phyloP scores from a whole-genome alignment of 2,113 vertebrate species.

The Chloroceryle aenea region DNA sequence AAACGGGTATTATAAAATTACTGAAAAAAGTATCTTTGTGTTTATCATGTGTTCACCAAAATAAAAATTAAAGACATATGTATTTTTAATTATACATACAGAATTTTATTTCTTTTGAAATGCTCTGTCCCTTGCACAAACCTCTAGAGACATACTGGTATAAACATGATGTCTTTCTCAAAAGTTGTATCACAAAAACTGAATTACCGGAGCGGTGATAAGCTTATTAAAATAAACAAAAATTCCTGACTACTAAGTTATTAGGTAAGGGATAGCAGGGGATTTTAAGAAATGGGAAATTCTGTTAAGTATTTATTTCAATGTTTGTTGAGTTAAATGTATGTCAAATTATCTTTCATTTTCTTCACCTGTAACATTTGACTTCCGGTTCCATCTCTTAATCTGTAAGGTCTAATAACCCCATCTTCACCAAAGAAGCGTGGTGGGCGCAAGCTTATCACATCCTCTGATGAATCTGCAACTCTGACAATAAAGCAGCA shows the following conservation, averaged over 20 bases:
- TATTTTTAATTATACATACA: not conserved
- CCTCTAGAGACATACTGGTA: not conserved
- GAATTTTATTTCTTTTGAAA: slow-evolving; percentile 39
- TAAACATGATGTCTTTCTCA: slow-evolving; percentile 39
- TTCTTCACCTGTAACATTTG: slow-evolving; percentile 94
- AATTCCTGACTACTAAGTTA: not conserved
- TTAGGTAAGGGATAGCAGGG: not conserved
- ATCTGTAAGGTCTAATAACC: slow-evolving; percentile 93
- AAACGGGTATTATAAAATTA: not conserved
- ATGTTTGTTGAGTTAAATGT: not conserved
- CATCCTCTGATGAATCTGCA: slow-evolving; percentile 89
- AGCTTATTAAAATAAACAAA: not conserved
- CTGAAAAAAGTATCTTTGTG: not conserved
- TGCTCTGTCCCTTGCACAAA: not conserved
- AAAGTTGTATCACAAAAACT: slow-evolving; percentile 56
- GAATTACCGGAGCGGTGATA: slow-evolving; percentile 25
- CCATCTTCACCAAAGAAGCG: slow-evolving; percentile 95
- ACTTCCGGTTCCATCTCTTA: slow-evolving; percentile 91
- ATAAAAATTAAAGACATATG: not conserved
- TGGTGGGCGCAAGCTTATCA: slow-evolving; percentile 89
- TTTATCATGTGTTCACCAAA: not conserved
- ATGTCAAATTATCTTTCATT: slow-evolving; percentile 15
- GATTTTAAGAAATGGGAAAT: not conserved
- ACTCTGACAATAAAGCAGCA: slow-evolving; percentile 78
- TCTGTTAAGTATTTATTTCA: not conserved